A percentile compares a stretch with the other conserved stretches of the same genome.
phyloP scores from a whole-genome alignment of 2,113 vertebrate species.

The Ginglymostoma cirratum region DNA sequence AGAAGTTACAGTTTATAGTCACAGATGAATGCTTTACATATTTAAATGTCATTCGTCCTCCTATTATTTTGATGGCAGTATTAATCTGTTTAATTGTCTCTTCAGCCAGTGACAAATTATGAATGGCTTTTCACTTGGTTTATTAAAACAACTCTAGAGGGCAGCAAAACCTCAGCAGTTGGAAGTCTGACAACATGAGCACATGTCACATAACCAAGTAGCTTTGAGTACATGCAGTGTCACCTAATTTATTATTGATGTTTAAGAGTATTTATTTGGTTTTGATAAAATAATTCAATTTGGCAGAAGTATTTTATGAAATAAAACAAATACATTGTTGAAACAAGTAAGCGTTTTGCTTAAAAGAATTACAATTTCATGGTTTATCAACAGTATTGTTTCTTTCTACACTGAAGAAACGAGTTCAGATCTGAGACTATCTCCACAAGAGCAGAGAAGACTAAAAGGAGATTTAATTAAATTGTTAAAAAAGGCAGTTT shows the following conservation, averaged over 20 bases:
- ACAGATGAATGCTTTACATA: not conserved
- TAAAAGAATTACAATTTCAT: not conserved
- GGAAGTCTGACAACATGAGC: not conserved
- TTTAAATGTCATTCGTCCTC: not conserved
- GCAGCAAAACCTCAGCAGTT: slow-evolving; percentile 19
- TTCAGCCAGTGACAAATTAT: not conserved
- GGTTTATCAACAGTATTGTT: not conserved
- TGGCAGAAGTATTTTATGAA: not conserved
- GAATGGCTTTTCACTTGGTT: not conserved
- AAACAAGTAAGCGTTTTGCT: not conserved
- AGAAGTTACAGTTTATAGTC: not conserved
- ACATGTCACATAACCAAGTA: not conserved
- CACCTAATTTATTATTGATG: not conserved
- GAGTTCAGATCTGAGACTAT: not conserved
- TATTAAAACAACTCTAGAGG: not conserved
- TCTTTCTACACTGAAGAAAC: not conserved
- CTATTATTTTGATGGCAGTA: not conserved
- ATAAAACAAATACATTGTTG: not conserved
- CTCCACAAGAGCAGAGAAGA: not conserved
- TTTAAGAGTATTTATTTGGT: slow-evolving; percentile 18
- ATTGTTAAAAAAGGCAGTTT: not conserved
- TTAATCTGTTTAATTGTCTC: not conserved
- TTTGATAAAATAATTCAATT: not conserved
- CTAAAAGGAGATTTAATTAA: not conserved
- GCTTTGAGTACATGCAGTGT: not conserved